These are phyloP conservation scores for Ptychadena robeensis DNA, from an alignment of 2,797 vertebrate genomes.

Conservation along the genomic window DNA sequence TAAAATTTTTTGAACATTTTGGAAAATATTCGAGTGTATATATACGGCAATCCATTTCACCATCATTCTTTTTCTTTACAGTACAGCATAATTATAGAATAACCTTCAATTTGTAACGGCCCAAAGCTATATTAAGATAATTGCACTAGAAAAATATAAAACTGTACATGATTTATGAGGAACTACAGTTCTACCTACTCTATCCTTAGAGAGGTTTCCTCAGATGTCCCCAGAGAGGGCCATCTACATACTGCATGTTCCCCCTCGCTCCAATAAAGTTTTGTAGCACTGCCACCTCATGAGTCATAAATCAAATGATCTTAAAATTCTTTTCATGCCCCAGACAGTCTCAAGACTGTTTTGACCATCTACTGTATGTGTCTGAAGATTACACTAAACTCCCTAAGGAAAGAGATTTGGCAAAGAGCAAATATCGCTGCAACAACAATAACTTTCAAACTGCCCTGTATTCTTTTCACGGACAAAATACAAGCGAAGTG, in stretches of 20 bases:
- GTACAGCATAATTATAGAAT: no score
- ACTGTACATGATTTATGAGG: no score
- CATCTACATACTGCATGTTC: background rate
- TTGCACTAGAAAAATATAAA: no score
- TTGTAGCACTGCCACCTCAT: background rate
- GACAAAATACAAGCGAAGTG: slow-evolving; percentile 21
- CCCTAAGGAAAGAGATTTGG: slow-evolving; percentile 7
- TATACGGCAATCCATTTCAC: no score
- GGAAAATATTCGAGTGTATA: no score
- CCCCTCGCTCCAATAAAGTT: background rate
- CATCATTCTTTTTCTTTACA: no score
- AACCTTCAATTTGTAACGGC: no score
- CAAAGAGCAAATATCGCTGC: slow-evolving; percentile 32
- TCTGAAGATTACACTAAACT: slow-evolving; percentile 39
- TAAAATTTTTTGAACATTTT: no score
- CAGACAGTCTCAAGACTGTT: background rate
- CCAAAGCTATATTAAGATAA: no score
- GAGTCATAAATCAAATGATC: background rate
- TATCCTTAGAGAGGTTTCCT: no score
- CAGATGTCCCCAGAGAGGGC: background rate
- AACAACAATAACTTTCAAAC: slow-evolving; percentile 22
- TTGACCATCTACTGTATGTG: slow-evolving; percentile 24
- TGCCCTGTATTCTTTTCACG: slow-evolving; percentile 36
- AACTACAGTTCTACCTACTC: no score
- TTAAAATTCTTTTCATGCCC: background rate